Conservation (phyloP, 2,888 invertebrate genomes). For the Drosophila peninsularis region DNA sequence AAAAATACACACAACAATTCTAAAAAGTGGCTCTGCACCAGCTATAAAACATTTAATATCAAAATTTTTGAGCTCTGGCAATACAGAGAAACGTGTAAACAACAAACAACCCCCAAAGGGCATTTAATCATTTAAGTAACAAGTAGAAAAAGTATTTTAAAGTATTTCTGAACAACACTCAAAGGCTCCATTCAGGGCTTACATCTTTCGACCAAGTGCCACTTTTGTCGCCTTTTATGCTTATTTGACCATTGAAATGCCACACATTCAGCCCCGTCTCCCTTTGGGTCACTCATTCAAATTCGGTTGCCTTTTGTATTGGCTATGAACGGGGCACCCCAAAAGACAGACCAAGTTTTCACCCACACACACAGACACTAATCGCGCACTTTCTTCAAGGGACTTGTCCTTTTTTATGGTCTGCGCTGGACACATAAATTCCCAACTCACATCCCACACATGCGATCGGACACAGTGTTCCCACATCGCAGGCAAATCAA, state of each 20-base stretch:
- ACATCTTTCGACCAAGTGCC: conserved; percentile 61
- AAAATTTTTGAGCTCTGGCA: conserved; percentile 52
- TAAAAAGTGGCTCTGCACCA: conserved; percentile 60
- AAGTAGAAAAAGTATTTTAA: conserved; percentile 53
- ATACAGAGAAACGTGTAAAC: conserved; percentile 28
- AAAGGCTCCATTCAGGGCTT: conserved; percentile 44
- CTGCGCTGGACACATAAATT: conserved; percentile 66
- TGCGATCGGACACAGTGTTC: conserved; percentile 61
- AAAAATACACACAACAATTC: conserved; percentile 60
- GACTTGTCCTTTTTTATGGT: conserved; percentile 67
- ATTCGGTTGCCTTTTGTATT: conserved; percentile 61
- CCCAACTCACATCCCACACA: conserved; percentile 41
- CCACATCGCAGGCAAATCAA: conserved; percentile 66
- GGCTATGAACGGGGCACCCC: conserved; percentile 27
- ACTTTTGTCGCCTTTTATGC: conserved; percentile 81
- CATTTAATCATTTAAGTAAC: conserved; percentile 75
- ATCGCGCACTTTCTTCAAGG: conserved; percentile 57
- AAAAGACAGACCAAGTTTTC: conserved; percentile 18
- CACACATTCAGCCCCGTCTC: conserved; percentile 13
- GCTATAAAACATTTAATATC: conserved; percentile 80
- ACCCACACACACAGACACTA: conserved; percentile 27
- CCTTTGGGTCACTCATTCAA: conserved; percentile 61
- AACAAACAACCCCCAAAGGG: conserved; percentile 54
- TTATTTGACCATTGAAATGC: conserved; percentile 71
- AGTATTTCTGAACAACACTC: conserved; percentile 37